Conservation (phyloP, 2,797 vertebrate genomes). For the Tapera naevia region DNA sequence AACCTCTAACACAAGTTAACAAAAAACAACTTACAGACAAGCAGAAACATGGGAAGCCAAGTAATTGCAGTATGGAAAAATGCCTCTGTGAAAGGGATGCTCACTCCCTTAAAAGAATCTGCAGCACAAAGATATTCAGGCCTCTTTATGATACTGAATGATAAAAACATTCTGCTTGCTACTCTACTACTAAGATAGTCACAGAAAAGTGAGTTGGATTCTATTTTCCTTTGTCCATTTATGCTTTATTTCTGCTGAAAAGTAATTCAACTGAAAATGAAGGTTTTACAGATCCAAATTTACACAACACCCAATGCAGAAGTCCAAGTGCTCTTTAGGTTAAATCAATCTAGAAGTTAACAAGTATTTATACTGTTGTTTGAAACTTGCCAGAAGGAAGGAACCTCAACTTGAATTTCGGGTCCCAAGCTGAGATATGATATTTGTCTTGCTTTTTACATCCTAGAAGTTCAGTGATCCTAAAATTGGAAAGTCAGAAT, state of each 20-base stretch:
- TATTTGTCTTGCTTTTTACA: not conserved
- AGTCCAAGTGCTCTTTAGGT: not conserved
- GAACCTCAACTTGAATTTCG: not conserved
- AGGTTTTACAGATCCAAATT: not conserved
- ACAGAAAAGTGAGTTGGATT: not conserved
- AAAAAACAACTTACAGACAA: not conserved
- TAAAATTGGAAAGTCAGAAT: not conserved
- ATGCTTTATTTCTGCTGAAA: not conserved
- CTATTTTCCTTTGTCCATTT: not conserved
- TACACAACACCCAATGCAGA: not conserved
- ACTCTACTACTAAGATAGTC: not conserved
- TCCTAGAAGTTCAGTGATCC: not conserved
- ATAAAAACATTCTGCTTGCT: conserved; percentile 5
- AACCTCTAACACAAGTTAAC: not conserved
- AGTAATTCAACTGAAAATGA: not conserved
- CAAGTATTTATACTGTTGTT: not conserved
- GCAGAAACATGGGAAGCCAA: not conserved
- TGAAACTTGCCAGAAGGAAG: not conserved
- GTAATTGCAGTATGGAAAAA: not conserved
- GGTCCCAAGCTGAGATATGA: not conserved
- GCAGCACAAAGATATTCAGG: not conserved
- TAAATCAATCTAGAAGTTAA: not conserved
- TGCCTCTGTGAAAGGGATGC: not conserved
- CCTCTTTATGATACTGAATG: not conserved
- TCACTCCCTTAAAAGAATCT: not conserved